Conservation (phyloP, 2,113 vertebrate species). For the Lontra canadensis region DNA sequence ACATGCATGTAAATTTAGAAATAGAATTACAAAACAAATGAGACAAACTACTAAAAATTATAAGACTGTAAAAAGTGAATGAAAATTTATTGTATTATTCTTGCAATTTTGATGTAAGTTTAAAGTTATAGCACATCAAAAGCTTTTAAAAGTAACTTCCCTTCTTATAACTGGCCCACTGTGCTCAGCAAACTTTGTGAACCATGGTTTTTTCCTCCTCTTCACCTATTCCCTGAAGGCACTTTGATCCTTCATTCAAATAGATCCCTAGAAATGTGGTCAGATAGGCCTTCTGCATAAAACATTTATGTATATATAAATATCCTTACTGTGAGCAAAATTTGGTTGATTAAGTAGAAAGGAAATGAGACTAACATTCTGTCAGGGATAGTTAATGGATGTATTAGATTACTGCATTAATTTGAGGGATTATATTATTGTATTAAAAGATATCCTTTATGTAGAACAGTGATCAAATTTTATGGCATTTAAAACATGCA, state of each 20-base stretch:
- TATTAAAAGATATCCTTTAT: not conserved
- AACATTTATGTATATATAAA: not conserved
- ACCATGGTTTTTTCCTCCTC: not conserved
- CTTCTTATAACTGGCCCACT: not conserved
- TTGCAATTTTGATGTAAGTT: not conserved
- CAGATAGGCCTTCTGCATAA: not conserved
- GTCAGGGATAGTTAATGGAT: not conserved
- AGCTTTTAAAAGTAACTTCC: not conserved
- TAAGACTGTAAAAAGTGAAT: not conserved
- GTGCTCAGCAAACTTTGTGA: not conserved
- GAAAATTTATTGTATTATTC: not conserved
- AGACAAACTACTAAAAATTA: not conserved
- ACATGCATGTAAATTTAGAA: not conserved
- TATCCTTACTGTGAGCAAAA: not conserved
- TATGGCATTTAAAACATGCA: not conserved
- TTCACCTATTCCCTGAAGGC: not conserved
- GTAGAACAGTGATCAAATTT: not conserved
- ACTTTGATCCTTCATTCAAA: not conserved
- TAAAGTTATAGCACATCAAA: not conserved
- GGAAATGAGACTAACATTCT: not conserved
- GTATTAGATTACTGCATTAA: not conserved
- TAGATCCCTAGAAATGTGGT: not conserved
- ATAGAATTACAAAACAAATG: not conserved
- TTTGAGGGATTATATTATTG: not conserved
- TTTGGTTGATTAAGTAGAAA: not conserved